Base-by-base conservation (phyloP, 2,113 vertebrate genomes). In the Panthera tigris region DNA sequence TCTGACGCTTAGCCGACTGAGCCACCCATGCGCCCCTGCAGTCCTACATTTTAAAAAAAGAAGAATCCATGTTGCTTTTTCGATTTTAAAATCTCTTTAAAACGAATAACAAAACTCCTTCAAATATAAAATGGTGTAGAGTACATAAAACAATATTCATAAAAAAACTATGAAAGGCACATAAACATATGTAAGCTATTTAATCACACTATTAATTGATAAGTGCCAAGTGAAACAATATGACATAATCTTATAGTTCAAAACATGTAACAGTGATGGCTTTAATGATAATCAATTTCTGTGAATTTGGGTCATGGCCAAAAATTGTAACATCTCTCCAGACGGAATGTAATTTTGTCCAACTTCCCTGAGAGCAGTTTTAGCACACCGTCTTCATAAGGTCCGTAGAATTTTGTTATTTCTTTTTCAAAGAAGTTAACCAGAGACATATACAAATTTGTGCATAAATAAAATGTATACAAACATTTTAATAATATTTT, bases 31-130 rank as follows among this genome's bases (percentile, higher is more conserved):
- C 1, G 1, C 45, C 45, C 45, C 45, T 45, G 97, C 96, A 97
- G 97, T 89, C 57, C 95, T 81, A 88, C n/a, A 97, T 45, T 82
- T 98, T 98, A 98, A 98, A 97, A 98, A 79, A 97, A 88, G 3
- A 3, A 97, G 91, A 4, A 3, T 55, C 4, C 57, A 76, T 74
- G 25, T 96, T 97, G 96, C 68, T 57, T 48, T 94, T 31, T 19
- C 66, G 89, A 41, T 50, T 55, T 41, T 55, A 68, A 45, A 71
- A 48, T 71, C 7, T n/a, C 50, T 79, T 85, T 71, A 29, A 80
- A 76, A 52, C 52, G 57, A 84, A 78, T 48, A 76, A 36, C 3
- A 57, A 76, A 57, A 12, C 13, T 74, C 7, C 14, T 50, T 86
- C 41, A 33, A 91, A 25, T 79, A 76, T 45, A 76, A 71, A 85